Evolutionary conservation across 2,888 invertebrate species (phyloP).

Genomic region (Caenorhabditis sp.): DNA sequence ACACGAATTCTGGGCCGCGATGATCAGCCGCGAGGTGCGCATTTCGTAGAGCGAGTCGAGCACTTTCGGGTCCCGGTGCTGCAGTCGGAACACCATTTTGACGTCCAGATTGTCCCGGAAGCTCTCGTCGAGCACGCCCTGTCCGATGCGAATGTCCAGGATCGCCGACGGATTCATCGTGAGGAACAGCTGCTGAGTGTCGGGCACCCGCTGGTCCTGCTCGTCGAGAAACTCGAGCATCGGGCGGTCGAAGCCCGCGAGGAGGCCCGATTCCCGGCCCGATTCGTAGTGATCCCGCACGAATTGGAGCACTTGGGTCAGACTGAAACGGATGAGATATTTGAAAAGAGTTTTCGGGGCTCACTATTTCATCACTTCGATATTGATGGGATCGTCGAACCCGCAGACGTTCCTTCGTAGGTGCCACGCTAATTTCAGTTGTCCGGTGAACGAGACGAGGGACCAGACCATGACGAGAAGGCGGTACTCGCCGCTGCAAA

Average conservation of each 20-base stretch:
- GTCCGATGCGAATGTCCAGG: background rate
- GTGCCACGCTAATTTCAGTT: no score
- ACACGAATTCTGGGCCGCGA: background rate
- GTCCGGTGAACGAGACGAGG: no score
- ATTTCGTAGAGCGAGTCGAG: background rate
- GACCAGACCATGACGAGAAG: no score
- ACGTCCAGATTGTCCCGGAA: constrained; percentile 1
- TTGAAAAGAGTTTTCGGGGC: background rate
- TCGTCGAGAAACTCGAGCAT: no score
- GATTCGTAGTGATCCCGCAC: no score
- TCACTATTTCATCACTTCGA: background rate
- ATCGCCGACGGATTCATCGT: constrained; percentile 5
- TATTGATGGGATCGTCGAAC: background rate
- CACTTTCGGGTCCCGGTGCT: constrained; percentile 3
- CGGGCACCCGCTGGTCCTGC: no score
- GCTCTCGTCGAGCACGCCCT: background rate
- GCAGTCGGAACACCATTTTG: background rate
- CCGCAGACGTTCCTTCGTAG: no score
- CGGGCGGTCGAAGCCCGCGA: no score
- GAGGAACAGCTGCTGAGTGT: no score
- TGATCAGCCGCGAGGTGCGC: background rate
- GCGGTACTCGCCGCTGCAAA: no score
- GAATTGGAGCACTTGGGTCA: background rate
- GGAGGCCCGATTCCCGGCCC: no score
- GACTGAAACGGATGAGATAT: background rate